Evolutionary conservation across 2,797 vertebrate genomes (phyloP).

Genomic region (Linurgus olivaceus): DNA sequence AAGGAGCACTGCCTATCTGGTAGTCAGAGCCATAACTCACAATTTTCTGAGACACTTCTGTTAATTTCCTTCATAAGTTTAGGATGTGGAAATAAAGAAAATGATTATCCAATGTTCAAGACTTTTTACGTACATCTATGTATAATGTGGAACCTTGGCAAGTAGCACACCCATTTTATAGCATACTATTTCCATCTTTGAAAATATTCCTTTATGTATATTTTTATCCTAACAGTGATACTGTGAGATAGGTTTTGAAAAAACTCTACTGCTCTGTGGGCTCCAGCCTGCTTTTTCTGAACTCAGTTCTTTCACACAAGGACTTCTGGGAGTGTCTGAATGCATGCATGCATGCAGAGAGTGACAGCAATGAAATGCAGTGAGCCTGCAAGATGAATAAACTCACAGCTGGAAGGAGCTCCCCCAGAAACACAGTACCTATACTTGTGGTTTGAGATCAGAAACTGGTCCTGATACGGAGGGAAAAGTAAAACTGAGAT

Average conservation of each 20-base stretch:
- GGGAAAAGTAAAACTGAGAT: not conserved
- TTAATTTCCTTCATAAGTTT: not conserved
- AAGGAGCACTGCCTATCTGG: not conserved
- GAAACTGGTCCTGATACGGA: not conserved
- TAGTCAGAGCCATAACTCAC: not conserved
- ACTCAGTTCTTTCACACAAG: not conserved
- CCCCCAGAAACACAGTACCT: not conserved
- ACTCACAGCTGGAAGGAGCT: not conserved
- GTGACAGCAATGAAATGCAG: not conserved
- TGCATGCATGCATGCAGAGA: not conserved
- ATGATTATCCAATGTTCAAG: not conserved
- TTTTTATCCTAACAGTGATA: not conserved
- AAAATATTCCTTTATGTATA: not conserved
- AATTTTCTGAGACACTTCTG: not conserved
- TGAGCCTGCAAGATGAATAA: not conserved
- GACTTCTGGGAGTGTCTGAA: not conserved
- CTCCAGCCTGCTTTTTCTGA: not conserved
- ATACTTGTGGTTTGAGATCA: not conserved
- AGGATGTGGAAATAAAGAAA: not conserved
- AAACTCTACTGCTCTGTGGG: not conserved
- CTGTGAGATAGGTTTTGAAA: not conserved
- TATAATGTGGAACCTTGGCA: not conserved
- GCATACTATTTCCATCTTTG: not conserved
- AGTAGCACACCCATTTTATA: not conserved
- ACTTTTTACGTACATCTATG: not conserved